Evolutionary conservation across 1,140 invertebrate species (phyloP).

Genomic region (Periplaneta americana): DNA sequence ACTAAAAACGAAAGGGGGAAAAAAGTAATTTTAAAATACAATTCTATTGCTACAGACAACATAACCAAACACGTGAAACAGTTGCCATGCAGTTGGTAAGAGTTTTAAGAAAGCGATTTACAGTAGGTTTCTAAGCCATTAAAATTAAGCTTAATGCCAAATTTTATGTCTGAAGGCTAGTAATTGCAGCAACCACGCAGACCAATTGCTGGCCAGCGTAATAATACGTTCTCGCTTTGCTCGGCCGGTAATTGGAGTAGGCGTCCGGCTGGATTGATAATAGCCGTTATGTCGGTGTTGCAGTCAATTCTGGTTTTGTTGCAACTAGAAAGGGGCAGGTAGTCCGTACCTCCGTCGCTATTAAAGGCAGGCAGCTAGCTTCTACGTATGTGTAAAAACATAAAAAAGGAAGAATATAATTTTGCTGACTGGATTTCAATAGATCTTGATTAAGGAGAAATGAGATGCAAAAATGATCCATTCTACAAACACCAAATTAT

Average conservation of each 20-base stretch:
- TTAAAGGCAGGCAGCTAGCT: neutral
- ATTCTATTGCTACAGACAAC: neutral
- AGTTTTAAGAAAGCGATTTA: neutral
- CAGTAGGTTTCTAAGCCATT: neutral
- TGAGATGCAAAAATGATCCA: neutral
- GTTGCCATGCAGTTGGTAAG: neutral
- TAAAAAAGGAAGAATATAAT: neutral
- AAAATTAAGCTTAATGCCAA: neutral
- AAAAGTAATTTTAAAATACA: neutral
- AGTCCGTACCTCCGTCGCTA: neutral
- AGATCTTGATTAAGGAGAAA: neutral
- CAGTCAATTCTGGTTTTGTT: neutral
- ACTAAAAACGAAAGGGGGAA: no score
- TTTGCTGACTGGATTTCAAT: neutral
- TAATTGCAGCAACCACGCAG: neutral
- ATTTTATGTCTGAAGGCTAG: neutral
- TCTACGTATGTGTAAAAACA: neutral
- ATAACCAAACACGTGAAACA: neutral
- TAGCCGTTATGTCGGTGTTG: neutral
- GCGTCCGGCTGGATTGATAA: neutral
- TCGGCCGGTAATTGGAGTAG: neutral
- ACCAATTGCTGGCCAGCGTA: no score
- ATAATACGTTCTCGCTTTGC: neutral
- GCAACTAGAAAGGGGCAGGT: neutral
- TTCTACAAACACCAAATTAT: neutral